Base-by-base conservation (phyloP, 2,888 invertebrate species). In the Camptogramma bilineatum region DNA sequence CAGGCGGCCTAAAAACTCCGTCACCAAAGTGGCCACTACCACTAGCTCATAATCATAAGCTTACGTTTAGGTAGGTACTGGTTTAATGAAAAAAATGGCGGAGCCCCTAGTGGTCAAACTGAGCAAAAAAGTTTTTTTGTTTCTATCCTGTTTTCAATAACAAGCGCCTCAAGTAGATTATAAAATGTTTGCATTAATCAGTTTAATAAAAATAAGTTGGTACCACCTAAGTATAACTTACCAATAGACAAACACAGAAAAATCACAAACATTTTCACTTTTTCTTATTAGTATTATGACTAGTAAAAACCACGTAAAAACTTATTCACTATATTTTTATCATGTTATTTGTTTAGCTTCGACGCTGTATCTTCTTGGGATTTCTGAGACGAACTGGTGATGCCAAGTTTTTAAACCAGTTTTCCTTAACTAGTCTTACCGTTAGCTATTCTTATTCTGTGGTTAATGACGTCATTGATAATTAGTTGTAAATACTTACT, bases 201-300 rank as follows among this genome's bases (percentile, higher is more conserved):
- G 2, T 24, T 24, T 31, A 9, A 31, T 10, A 46, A 46, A 46
- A 7, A 5, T 18, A 2, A n/a, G n/a, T n/a, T n/a, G n/a, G n/a
- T n/a, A n/a, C n/a, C n/a, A n/a, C n/a, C n/a, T n/a, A 52, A 52
- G 19, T 47, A 9, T 2, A 52, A 61, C 39, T 56, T 28, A 31
- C 53, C 57, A 16, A 53, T 3, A n/a, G 21, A 8, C 24, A 44
- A 21, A 44, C 21, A 44, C 2, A 42, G 42, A 24, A 44, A 16
- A 44, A 10, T 3, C 44, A 44, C 53, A 65, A 57, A 48, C 61
- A 65, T 61, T 19, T 17, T 50, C 56, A 24, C 21, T 24, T 44
- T 42, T 50, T 24, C 28, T 28, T 28, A 28, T 24, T 4, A 24
- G 1, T n/a, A 52, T n/a, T 24, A 16, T 17, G 31, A 52, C 28